These are phyloP conservation scores for Podarcis raffonei DNA, from an alignment of 2,113 vertebrate genomes.

Conservation along the genomic window DNA sequence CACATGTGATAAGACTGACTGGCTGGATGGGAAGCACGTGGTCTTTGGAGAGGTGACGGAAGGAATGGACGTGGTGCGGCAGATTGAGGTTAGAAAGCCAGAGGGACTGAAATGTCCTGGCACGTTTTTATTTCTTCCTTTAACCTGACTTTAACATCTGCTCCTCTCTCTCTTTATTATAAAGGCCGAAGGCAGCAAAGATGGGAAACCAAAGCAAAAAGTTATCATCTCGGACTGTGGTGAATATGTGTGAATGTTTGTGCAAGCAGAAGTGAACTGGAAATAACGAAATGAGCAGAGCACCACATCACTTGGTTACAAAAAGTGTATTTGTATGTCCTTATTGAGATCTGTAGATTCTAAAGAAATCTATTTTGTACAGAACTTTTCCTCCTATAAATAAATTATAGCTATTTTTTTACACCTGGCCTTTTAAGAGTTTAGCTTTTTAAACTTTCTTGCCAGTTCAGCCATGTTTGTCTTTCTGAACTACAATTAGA, in stretches of 20 bases:
- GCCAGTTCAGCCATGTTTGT: neutral
- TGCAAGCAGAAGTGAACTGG: fast-evolving
- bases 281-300: neutral
- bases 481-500: neutral
- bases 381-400: constrained; percentile 25
- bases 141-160: fast-evolving
- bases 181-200: constrained; percentile 92
- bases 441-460: neutral
- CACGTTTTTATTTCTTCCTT: fast-evolving
- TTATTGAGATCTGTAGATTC: neutral
- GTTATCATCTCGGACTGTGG: constrained; percentile 95
- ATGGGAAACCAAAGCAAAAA: constrained; percentile 94
- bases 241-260: constrained; percentile 79
- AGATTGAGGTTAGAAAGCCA: constrained; percentile 83
- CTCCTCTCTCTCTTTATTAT: neutral
- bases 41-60: constrained; percentile 95
- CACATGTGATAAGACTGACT: constrained; percentile 92
- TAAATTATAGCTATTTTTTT: constrained; percentile 53
- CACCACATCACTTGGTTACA: neutral
- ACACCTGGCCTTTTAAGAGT: neutral
- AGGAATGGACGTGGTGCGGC: constrained; percentile 88
- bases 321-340: neutral
- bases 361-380: neutral
- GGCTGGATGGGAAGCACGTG: constrained; percentile 94
- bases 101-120: fast-evolving